Evolutionary conservation across 2,888 invertebrate species (phyloP), one percentile per base, ranked within the genome.

Genomic region (Abscondita cerata): DNA sequence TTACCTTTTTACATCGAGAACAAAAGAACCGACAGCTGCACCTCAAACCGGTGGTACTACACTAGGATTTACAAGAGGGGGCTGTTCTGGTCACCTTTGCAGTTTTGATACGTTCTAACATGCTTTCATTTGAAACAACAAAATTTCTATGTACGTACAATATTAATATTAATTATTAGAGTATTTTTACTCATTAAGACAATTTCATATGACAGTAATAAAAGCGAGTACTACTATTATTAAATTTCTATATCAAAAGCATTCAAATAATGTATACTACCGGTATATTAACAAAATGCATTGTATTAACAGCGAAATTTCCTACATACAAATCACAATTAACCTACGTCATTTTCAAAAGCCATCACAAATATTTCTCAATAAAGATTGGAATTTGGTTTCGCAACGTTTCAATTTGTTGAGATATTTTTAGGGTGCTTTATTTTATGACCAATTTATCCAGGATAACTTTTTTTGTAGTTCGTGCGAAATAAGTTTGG

Each of bases 1-100:
- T 68, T 68, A 66, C 68, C 60, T 68, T 63, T 65, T 40, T 56
- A 59, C 55, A 52, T 54, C 47, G 64, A 54, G 63, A 64, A 65
- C 65, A 65, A 65, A 65, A 55, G 59, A 34, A 59, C 56, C 65
- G 65, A 52, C 65, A 65, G 65, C 54, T 65, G 65, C 57, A 55
- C 47, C 41, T 46, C 33, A 50, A 59, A 59, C 62, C 59, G 62
- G 62, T 65, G 59, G 53, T 53, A 40, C 47, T 52, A 40, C 57
- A 51, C 54, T 53, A 57, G 48, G 46, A 44, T 53, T 60, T 48
- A 25, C 25, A 25, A 40, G 18, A 46, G 40, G 40, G 52, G 46
- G 25, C 20, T 33, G 19, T 38, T 50, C 18, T 40, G 47, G 48
- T 31, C 47, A 38, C 59, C 40, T 31, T 13, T 33, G 20, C 50